Conservation (phyloP, 2,888 invertebrate species). For the Spilosoma lubricipeda region DNA sequence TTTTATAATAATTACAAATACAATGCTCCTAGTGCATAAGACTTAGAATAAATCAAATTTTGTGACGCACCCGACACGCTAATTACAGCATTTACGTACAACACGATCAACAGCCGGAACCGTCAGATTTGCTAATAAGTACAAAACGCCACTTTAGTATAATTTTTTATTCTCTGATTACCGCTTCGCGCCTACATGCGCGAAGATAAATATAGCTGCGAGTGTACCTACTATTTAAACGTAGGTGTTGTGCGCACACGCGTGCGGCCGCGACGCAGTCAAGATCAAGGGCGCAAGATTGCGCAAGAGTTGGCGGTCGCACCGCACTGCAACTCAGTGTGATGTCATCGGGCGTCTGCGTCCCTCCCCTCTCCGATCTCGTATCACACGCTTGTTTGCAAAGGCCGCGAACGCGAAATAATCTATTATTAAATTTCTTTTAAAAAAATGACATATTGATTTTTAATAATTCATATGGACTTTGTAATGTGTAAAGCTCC, state of each 20-base stretch:
- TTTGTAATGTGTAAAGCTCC: not conserved
- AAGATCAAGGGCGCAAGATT: slow-evolving; percentile 86
- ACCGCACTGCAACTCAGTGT: slow-evolving; percentile 79
- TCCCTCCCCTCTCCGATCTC: slow-evolving; percentile 62
- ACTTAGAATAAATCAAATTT: slow-evolving; percentile 39
- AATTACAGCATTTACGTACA: slow-evolving; percentile 60
- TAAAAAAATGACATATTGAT: slow-evolving; percentile 18
- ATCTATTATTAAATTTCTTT: slow-evolving; percentile 77
- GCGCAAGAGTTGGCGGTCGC: slow-evolving; percentile 85
- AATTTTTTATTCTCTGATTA: slow-evolving; percentile 71
- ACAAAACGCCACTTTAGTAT: slow-evolving; percentile 66
- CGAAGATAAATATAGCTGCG: slow-evolving; percentile 80
- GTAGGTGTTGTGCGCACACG: slow-evolving; percentile 76
- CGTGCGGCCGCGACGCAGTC: slow-evolving; percentile 85
- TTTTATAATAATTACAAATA: slow-evolving; percentile 15
- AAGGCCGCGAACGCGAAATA: slow-evolving; percentile 79
- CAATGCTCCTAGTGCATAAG: slow-evolving; percentile 27
- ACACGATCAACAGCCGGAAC: slow-evolving; percentile 66
- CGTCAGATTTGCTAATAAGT: slow-evolving; percentile 68
- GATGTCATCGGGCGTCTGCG: slow-evolving; percentile 81
- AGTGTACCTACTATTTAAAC: slow-evolving; percentile 68
- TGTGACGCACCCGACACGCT: slow-evolving; percentile 52
- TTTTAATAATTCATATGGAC: not conserved
- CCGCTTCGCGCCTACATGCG: slow-evolving; percentile 78
- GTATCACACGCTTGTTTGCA: slow-evolving; percentile 61